Base-by-base conservation (phyloP, 2,797 vertebrate species). In the Pipistrellus kuhlii region DNA sequence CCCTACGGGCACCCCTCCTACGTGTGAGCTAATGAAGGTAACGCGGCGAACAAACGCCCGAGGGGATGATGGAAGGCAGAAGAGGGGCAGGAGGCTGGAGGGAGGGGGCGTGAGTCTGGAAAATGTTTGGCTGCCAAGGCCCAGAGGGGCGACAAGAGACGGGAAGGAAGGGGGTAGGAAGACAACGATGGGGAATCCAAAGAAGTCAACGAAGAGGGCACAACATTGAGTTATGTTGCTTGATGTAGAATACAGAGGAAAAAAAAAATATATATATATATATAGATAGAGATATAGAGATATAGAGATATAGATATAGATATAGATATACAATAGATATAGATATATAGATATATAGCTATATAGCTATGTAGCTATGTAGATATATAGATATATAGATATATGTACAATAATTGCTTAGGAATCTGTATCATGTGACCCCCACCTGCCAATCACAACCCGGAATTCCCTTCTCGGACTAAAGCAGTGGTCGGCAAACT, bases 111-210 rank as follows among this genome's bases (percentile, higher is more conserved):
- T 0, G 46, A 92, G 55, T 86, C 78, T 96, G 96, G 93, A 97
- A 94, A 87, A 6, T 46, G 21, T 95, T 95, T 77, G 94, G 96
- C 81, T 90, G 71, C 83, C 94, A 97, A 97, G 91, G 83, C 35
- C 96, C 96, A 62, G 78, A 76, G 35, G 64, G 69, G 88, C 87
- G 75, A 14, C 10, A n/a, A 94, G 76, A 71, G 89, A 83, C 88
- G 66, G 48, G 93, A 94, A 82, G 96, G 27, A 92, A 91, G 86
- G 90, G 81, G 77, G 44, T 66, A 72, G 71, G 90, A 77, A 71
- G 30, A 73, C 62, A 95, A 96, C 91, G 68, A 41, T 72, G 91
- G 91, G 90, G 94, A 90, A 90, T 59, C 48, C 9, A 66, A 2
- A 3, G 15, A 64, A 15, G 25, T 13, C 21, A 86, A 80, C 35